A percentile compares a stretch with the other conserved stretches of the same genome.
These are phyloP conservation scores for Zaprionus taronus DNA, from an alignment of 1,140 invertebrate genomes.

Conservation along the genomic window DNA sequence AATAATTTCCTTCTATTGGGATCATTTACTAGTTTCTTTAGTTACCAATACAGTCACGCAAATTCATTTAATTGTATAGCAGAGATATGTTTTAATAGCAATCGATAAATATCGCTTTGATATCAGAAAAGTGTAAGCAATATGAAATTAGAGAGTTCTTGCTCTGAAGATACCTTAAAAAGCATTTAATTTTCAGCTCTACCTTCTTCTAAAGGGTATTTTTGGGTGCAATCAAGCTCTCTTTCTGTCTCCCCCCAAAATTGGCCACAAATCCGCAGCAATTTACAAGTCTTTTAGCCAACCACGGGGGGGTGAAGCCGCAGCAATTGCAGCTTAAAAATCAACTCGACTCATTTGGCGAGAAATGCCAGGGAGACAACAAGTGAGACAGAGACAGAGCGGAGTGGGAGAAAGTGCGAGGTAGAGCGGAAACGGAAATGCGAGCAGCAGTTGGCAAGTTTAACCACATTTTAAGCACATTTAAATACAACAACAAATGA, in stretches of 20 bases:
- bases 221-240: not conserved
- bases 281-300: conserved; percentile 41
- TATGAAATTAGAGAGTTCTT: too few relatives aligned
- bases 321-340: conserved; percentile 56
- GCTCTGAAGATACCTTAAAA: too few relatives aligned
- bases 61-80: too few relatives aligned
- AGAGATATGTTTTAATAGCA: too few relatives aligned
- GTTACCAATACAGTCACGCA: too few relatives aligned
- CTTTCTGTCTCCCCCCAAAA: not conserved
- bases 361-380: not conserved
- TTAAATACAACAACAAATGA: conserved; percentile 62
- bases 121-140: too few relatives aligned
- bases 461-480: conserved; percentile 69
- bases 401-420: not conserved
- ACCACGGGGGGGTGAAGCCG: conserved; percentile 19
- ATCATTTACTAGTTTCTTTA: too few relatives aligned
- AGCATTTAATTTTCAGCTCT: too few relatives aligned
- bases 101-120: too few relatives aligned
- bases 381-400: not conserved
- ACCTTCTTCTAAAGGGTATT: not conserved
- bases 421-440: conserved; percentile 35
- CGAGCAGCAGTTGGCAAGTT: conserved; percentile 47
- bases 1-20: too few relatives aligned
- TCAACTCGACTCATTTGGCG: conserved; percentile 42
- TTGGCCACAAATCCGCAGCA: conserved; percentile 41